Evolutionary conservation across 2,888 invertebrate species (phyloP).

Genomic region (Herminia tarsipennalis): DNA sequence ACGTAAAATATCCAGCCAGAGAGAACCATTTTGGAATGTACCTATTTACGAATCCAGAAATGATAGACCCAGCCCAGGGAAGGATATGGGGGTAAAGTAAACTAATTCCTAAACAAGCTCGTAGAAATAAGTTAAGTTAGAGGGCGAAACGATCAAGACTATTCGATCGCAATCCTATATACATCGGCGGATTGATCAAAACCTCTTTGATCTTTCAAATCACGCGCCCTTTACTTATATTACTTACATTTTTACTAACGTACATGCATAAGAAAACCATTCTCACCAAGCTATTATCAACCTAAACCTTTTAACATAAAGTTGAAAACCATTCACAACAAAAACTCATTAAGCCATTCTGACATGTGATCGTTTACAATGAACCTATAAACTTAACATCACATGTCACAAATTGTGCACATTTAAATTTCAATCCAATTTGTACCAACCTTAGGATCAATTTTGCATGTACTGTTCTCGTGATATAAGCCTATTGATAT

Average conservation of each 20-base stretch:
- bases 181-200: conserved; percentile 72
- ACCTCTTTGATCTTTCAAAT: conserved; percentile 78
- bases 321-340: conserved; percentile 10
- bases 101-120: too few relatives aligned
- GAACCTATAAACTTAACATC: conserved; percentile 19
- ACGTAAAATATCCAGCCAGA: too few relatives aligned
- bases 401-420: background rate
- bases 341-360: conserved; percentile 25
- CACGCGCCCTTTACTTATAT: conserved; percentile 81
- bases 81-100: too few relatives aligned
- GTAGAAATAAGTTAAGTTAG: too few relatives aligned
- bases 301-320: conserved; percentile 13
- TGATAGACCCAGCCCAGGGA: too few relatives aligned
- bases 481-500: conserved; percentile 22
- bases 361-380: conserved; percentile 23
- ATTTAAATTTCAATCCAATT: conserved; percentile 26
- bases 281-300: conserved; percentile 16
- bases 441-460: background rate
- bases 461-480: conserved; percentile 8
- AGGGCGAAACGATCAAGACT: conserved; percentile 66
- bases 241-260: conserved; percentile 64
- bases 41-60: too few relatives aligned
- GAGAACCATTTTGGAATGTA: too few relatives aligned
- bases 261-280: conserved; percentile 49
- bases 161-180: conserved; percentile 51